Conservation (phyloP, 2,113 vertebrate species). For the Psittacula cyanocephala region DNA sequence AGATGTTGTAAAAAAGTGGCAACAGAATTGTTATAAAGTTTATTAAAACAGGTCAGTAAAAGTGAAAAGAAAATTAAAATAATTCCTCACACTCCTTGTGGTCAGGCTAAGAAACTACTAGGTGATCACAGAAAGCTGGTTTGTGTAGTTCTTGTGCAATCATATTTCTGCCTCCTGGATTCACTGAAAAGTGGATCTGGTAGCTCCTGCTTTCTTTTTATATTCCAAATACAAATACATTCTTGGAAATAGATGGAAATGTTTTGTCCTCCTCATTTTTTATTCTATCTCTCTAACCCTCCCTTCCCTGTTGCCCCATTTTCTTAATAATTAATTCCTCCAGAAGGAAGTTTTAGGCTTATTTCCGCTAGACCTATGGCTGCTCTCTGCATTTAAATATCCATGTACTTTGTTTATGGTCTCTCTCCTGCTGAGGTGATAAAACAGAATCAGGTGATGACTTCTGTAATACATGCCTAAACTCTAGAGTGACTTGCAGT, state of each 20-base stretch:
- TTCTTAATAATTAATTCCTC: neutral
- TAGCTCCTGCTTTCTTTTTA: neutral
- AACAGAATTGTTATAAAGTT: neutral
- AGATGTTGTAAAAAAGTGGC: too few relatives aligned
- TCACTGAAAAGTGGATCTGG: neutral
- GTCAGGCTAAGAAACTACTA: neutral
- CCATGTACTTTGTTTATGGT: neutral
- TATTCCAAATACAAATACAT: neutral
- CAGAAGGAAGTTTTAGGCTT: neutral
- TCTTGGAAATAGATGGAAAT: neutral
- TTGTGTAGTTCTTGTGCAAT: neutral
- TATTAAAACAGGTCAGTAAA: neutral
- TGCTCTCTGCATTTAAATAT: neutral
- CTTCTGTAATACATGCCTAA: neutral
- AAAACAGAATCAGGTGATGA: neutral
- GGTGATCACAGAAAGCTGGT: neutral
- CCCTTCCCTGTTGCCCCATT: neutral
- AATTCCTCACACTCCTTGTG: neutral
- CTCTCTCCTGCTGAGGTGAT: neutral
- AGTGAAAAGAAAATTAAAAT: neutral
- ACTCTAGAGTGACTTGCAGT: neutral
- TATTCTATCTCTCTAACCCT: neutral
- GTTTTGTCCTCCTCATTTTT: neutral
- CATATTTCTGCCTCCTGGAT: neutral
- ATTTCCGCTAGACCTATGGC: neutral